Percentiles rank a stretch among this genome's conserved stretches.
Evolutionary conservation across 2,797 vertebrate species (phyloP).

Genomic region (Hipposideros larvatus): DNA sequence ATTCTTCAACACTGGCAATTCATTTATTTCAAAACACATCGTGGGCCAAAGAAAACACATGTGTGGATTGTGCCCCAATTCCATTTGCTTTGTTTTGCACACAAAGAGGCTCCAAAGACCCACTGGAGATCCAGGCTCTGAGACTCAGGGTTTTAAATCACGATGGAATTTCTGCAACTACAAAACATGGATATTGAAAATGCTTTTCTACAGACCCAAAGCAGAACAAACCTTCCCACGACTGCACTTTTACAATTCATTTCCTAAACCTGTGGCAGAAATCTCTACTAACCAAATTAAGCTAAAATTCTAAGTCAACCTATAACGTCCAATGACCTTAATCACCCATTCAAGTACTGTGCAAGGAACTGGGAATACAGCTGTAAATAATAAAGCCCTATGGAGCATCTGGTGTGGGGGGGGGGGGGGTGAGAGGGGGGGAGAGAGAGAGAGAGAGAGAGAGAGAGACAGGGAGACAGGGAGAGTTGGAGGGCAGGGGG

Average conservation of each 20-base stretch:
- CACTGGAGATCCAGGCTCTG: not conserved
- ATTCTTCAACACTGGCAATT: not conserved
- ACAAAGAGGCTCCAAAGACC: not conserved
- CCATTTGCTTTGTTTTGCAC: not conserved
- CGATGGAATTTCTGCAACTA: not conserved
- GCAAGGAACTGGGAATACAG: not conserved
- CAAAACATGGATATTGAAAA: not conserved
- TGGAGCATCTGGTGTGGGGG: too few relatives aligned
- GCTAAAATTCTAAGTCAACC: not conserved
- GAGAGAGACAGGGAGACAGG: too few relatives aligned
- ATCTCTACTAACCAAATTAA: not conserved
- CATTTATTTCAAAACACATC: not conserved
- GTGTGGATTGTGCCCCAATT: fast-evolving
- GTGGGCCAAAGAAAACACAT: not conserved
- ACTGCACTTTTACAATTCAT: not conserved
- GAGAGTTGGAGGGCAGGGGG: too few relatives aligned
- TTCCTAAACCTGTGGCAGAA: not conserved
- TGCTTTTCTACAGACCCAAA: not conserved
- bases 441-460: too few relatives aligned
- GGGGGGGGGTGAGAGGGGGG: too few relatives aligned
- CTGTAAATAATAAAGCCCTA: not conserved
- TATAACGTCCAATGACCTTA: not conserved
- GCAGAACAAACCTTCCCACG: not conserved
- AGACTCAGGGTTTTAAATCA: not conserved
- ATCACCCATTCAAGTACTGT: not conserved